Conservation (phyloP, 1,140 invertebrate genomes). For the Holcopasites calliopsidis region DNA sequence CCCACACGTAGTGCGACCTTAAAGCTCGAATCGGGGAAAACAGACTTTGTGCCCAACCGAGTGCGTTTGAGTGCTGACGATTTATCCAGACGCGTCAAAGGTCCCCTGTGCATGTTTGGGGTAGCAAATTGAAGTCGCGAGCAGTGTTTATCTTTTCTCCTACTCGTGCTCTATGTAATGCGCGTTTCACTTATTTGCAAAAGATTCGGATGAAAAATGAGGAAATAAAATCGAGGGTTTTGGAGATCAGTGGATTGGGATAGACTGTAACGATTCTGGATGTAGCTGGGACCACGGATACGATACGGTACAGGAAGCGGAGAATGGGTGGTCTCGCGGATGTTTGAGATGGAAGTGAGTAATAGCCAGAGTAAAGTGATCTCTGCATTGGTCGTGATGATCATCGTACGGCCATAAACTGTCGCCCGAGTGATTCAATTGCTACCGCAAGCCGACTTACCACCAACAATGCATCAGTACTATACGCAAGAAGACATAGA, state of each 20-base stretch:
- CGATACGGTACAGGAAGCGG: conserved; percentile 54
- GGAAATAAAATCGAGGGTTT: not conserved
- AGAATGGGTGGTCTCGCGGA: conserved; percentile 55
- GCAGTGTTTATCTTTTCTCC: no score
- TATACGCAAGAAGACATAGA: conserved; percentile 73
- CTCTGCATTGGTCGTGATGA: conserved; percentile 65
- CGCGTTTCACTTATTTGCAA: no score
- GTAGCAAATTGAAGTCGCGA: no score
- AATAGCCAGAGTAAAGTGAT: conserved; percentile 66
- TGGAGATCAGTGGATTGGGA: not conserved
- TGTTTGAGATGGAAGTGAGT: conserved; percentile 64
- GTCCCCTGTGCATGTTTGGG: no score
- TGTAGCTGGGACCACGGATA: conserved; percentile 20
- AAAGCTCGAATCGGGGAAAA: not conserved
- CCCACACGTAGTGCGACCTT: not conserved
- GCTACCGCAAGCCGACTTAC: conserved; percentile 58
- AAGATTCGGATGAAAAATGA: no score
- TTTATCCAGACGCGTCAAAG: no score
- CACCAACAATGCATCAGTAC: conserved; percentile 70
- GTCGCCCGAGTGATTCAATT: conserved; percentile 68
- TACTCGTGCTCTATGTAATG: no score
- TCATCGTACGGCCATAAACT: conserved; percentile 65
- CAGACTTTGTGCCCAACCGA: no score
- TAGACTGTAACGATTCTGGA: not conserved
- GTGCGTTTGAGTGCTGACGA: no score